Base-by-base conservation (phyloP, 2,797 vertebrate species). In the Limnodromus scolopaceus region DNA sequence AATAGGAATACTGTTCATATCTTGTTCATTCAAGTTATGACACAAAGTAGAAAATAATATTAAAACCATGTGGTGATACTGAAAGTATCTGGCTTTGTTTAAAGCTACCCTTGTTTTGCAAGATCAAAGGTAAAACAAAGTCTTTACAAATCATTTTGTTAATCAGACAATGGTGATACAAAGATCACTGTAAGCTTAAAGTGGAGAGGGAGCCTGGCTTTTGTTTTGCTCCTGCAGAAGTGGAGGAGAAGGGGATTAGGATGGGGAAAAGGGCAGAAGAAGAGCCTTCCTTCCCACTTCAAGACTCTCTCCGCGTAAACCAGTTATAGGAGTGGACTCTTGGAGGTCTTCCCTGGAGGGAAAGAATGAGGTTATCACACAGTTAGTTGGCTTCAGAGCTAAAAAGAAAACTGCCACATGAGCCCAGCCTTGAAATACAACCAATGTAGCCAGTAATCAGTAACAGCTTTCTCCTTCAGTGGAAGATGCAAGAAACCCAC, bases 91-190 rank as follows among this genome's bases (percentile, higher is more conserved):
- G 98, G 97, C 91, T 98, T 95, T 98, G 96, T 95, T 98, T 98
- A 98, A 97, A 97, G 92, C 96, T 95, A 95, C 84, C 75, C 93
- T 97, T 97, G 95, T 98, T 98, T 97, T 95, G 92, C 91, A 97
- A 98, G 98, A 98, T 98, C 97, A 98, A 98, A 98, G 97, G 97
- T 98, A 98, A 98, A 98, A 96, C 94, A 97, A 97, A 98, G 96
- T 86, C 94, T 97, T 98, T 97, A 98, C 96, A 98, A 98, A 98
- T 98, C 91, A 97, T 97, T 97, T 98, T 97, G 95, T 97, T 97
- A 98, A 98, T 98, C 96, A 97, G 96, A 97, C 97, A 97, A 92
- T 72, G 84, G 88, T 97, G 95, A 95, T 94, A 97, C 96, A 96
- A 97, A 97, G 84, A 97, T 90, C 68, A 64, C 83, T 96, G 77